Percentiles rank a stretch among this genome's conserved stretches.
phyloP scores from a whole-genome alignment of 2,113 vertebrate genomes.

The Onychostoma macrolepis region DNA sequence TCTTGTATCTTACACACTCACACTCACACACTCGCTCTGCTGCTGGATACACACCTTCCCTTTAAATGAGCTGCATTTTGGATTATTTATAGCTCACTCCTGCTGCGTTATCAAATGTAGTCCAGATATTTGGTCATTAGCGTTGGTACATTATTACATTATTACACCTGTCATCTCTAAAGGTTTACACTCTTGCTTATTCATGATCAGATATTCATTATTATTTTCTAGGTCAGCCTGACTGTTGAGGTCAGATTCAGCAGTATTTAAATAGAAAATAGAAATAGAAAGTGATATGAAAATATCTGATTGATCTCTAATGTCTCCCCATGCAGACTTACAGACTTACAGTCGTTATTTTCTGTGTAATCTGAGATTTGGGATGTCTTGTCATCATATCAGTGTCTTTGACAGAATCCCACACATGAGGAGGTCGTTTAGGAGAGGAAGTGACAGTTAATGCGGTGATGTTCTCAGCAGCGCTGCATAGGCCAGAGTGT shows the following conservation, averaged over 20 bases:
- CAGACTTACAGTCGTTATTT: background rate
- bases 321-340: background rate
- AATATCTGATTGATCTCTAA: background rate
- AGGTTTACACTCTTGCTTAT: background rate
- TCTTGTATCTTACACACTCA: constrained; percentile 12
- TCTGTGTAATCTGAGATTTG: background rate
- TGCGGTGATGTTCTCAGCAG: background rate
- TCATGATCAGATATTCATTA: background rate
- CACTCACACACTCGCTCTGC: background rate
- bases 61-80: background rate
- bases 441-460: constrained; percentile 17
- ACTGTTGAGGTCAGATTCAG: background rate
- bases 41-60: background rate
- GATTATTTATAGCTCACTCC: background rate
- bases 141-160: background rate
- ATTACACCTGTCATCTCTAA: background rate
- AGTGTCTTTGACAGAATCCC: background rate
- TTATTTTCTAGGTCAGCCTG: background rate
- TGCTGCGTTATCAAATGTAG: background rate
- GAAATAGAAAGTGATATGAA: background rate
- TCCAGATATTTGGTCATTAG: background rate
- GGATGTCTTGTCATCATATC: background rate
- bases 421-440: constrained; percentile 19
- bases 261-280: too few relatives aligned
- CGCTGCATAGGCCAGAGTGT: background rate